Base-by-base conservation (phyloP, 2,113 vertebrate species). In the Cryptotis parvus region DNA sequence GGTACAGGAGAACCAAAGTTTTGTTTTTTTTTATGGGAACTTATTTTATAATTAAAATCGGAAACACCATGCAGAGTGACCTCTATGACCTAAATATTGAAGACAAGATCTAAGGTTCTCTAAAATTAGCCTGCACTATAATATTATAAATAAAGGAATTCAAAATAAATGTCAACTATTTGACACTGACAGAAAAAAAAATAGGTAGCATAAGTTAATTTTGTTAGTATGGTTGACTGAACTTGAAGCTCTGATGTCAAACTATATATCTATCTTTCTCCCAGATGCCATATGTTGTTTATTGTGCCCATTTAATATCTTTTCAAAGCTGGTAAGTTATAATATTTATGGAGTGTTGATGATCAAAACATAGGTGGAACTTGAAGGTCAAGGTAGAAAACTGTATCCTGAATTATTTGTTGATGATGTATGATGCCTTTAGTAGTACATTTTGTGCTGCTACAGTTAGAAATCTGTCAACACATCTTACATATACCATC, bases 321-420 rank as follows among this genome's bases (percentile, higher is more conserved):
- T 95, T 97, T 96, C 95, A 96, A 95, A 97, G 91, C 94, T 83
- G 96, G 49, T 97, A 97, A 98, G 98, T 98, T 98, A 96, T 94
- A 97, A 96, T 97, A 95, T 96, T 97, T 97, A 97, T 97, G 94
- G 92, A 97, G 95, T 97, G 95, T 96, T 97, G 96, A 97, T 96
- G 93, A 97, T 96, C 93, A 95, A 97, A 97, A 94, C 95, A 96
- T 92, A 97, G 90, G 97, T 98, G 96, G 94, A 97, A 92, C 96
- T 97, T 98, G 98, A 98, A 99, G 98, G 98, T 98, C 97, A 98
- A 96, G 95, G 96, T 93, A 98, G 90, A 96, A 98, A 97, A 96
- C 94, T 96, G 90, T 91, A 97, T 97, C 96, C 97, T 97, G 96
- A 97, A 97, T 96, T 98, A 93, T 98, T 98, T 98, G 98, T 97